These are phyloP conservation scores for Cairina moschata DNA, from an alignment of 2,113 vertebrate genomes.

Conservation along the genomic window DNA sequence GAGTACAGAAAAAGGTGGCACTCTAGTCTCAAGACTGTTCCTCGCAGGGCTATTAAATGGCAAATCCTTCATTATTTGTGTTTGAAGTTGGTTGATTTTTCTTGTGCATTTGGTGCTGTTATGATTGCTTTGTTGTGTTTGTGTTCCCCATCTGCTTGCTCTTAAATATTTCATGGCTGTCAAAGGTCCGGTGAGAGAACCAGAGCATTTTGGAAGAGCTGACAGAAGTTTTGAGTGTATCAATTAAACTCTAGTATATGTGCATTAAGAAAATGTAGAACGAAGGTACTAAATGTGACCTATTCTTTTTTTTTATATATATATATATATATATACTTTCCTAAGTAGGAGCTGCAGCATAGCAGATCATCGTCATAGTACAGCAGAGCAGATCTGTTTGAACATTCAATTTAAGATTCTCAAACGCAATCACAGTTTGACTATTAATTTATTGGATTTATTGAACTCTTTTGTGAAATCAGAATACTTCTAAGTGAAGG, in stretches of 20 bases:
- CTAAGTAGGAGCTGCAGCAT: neutral
- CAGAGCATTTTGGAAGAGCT: neutral
- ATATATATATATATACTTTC: too few relatives aligned
- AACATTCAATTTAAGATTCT: neutral
- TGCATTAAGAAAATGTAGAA: neutral
- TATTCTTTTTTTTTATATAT: neutral
- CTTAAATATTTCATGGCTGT: neutral
- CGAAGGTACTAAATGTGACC: neutral
- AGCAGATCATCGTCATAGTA: neutral
- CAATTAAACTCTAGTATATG: neutral
- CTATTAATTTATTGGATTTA: neutral
- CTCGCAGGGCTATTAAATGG: neutral
- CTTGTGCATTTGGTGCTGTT: neutral
- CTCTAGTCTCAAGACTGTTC: neutral
- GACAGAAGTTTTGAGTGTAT: neutral
- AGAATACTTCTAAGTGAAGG: too few relatives aligned
- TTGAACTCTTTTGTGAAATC: neutral
- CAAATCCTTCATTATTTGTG: neutral
- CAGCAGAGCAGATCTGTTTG: neutral
- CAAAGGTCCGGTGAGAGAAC: neutral
- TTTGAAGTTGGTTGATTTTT: neutral
- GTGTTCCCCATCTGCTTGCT: neutral
- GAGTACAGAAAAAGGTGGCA: neutral
- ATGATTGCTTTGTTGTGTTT: rapidly evolving
- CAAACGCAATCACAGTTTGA: neutral